Percentiles rank a stretch among this genome's conserved stretches.
Evolutionary conservation across 1,140 invertebrate species (phyloP).

Genomic region (Bombus confusus): DNA sequence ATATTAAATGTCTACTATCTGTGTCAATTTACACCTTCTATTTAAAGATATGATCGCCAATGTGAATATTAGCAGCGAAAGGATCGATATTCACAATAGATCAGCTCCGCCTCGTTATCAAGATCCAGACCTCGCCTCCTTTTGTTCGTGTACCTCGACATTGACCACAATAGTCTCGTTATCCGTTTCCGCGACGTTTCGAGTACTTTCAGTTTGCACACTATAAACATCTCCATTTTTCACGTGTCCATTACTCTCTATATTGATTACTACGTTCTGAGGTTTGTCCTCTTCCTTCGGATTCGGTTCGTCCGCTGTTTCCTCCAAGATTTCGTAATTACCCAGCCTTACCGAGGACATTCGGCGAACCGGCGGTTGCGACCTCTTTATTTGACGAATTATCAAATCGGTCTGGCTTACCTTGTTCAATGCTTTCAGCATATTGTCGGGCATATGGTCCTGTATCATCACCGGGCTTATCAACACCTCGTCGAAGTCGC

Average conservation of each 20-base stretch:
- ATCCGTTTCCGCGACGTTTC: slow-evolving; percentile 19
- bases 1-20: background rate
- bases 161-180: slow-evolving; percentile 68
- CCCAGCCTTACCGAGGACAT: slow-evolving; percentile 73
- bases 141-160: slow-evolving; percentile 71
- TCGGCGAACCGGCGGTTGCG: slow-evolving; percentile 65
- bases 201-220: slow-evolving; percentile 8
- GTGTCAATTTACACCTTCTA: background rate
- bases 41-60: background rate
- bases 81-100: background rate
- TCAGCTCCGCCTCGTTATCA: background rate
- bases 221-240: slow-evolving; percentile 10
- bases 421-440: slow-evolving; percentile 93
- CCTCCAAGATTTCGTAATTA: slow-evolving; percentile 76
- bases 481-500: slow-evolving; percentile 94
- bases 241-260: slow-evolving; percentile 16
- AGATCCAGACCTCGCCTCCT: slow-evolving; percentile 38
- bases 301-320: slow-evolving; percentile 65
- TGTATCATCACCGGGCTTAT: slow-evolving; percentile 96
- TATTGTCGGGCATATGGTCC: slow-evolving; percentile 96
- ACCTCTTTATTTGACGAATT: slow-evolving; percentile 54
- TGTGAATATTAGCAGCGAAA: background rate
- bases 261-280: slow-evolving; percentile 8
- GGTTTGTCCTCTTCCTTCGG: slow-evolving; percentile 32
- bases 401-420: slow-evolving; percentile 82